Evolutionary conservation across 2,888 invertebrate genomes (phyloP), one percentile per base, ranked within the genome.

Genomic region (Rutpela maculata): DNA sequence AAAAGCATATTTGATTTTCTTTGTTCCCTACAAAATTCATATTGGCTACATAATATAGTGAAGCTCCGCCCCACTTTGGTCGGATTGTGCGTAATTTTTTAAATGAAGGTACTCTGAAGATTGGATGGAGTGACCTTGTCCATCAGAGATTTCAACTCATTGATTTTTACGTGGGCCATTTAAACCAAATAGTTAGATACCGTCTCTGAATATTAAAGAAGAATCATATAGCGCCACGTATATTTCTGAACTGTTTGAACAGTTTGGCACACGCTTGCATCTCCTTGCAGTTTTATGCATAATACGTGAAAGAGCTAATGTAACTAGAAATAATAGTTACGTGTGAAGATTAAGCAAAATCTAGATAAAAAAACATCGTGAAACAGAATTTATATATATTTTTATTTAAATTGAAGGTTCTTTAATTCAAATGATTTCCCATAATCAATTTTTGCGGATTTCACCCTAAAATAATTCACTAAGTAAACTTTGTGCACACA

Each of bases 51-150:
- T 12, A 50, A 50, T n/a, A 50, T 17, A 1, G 5, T 15, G 15
- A 43, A 43, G 4, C 43, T 50, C 50, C 50, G n/a, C 50, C 50
- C n/a, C n/a, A n/a, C 50, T 50, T 50, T n/a, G 50, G 50, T 6
- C 50, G 50, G n/a, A 50, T 50, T 50, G 50, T 50, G 50, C 50
- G 50, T 50, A 50, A 50, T 50, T 50, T n/a, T 50, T 50, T 50
- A 50, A 50, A 50, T 50, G 50, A 50, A 50, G 50, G 50, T 50
- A 50, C 50, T 50, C 50, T n/a, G 50, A 50, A 50, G 50, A 50
- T 50, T 50, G 50, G 50, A 50, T 50, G n/a, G n/a, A 12, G 50
- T 12, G 50, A n/a, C 15, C 50, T 50, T 50, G 50, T 50, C 50
- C 50, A n/a, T 50, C 50, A 50, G 50, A 50, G 50, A 50, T 50